Conservation (phyloP, 1,140 invertebrate species). For the Penaeus japonicus region DNA sequence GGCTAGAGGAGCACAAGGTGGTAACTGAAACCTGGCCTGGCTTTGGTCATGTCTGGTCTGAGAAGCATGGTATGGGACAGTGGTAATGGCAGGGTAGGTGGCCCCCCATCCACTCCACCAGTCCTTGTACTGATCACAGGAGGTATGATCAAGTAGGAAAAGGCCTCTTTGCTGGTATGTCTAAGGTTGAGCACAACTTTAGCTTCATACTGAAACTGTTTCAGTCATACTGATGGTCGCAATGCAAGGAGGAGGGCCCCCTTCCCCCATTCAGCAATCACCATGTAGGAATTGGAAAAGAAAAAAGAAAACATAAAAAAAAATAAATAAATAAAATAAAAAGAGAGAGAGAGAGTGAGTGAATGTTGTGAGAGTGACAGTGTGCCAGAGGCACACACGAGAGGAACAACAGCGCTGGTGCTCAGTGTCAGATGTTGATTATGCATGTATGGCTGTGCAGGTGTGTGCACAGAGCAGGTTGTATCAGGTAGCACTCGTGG, state of each 20-base stretch:
- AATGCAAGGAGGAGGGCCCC: constrained; percentile 32
- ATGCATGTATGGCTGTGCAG: constrained; percentile 41
- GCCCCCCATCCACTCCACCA: neutral
- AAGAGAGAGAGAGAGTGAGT: too few relatives aligned
- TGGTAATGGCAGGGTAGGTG: constrained; percentile 19
- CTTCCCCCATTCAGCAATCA: neutral
- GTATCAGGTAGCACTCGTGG: constrained; percentile 26
- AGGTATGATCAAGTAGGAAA: too few relatives aligned
- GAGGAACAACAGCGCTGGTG: constrained; percentile 40
- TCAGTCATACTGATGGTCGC: neutral
- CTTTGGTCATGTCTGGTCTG: constrained; percentile 20
- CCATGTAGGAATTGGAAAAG: too few relatives aligned
- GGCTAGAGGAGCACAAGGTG: neutral
- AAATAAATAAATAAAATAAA: too few relatives aligned
- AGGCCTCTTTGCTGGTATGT: too few relatives aligned
- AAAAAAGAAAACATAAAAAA: too few relatives aligned
- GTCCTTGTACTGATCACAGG: neutral
- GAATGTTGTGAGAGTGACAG: too few relatives aligned
- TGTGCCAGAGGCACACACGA: constrained; percentile 13
- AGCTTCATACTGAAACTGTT: too few relatives aligned
- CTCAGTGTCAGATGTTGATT: constrained; percentile 38
- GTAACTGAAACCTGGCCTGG: constrained; percentile 12
- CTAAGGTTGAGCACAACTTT: too few relatives aligned
- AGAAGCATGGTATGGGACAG: constrained; percentile 35
- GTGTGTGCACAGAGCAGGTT: constrained; percentile 15